Conservation (phyloP, 2,113 vertebrate genomes). For the Callipepla californica region DNA sequence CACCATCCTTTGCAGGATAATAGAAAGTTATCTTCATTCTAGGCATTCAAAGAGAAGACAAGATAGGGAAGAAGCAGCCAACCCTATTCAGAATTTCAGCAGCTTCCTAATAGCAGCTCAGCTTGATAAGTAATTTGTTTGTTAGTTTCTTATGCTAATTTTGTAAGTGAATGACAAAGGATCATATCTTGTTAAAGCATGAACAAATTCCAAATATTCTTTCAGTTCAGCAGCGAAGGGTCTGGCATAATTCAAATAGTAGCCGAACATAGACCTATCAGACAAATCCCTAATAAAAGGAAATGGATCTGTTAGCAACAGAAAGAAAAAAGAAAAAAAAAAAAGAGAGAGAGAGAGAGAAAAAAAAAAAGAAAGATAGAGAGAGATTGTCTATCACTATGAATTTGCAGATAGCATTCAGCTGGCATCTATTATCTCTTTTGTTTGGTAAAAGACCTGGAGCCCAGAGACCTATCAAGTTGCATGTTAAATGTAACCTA, state of each 20-base stretch:
- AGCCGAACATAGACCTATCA: accelerated
- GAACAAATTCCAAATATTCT: not conserved
- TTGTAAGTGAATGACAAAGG: not conserved
- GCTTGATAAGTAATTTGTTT: not conserved
- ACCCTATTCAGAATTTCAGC: not conserved
- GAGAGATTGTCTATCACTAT: not conserved
- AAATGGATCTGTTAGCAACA: not conserved
- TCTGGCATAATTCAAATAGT: not conserved
- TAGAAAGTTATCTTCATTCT: not conserved
- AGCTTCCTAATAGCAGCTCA: not conserved
- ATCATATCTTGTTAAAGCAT: not conserved
- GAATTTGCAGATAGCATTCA: not conserved
- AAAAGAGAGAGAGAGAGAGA: not conserved
- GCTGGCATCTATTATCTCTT: not conserved
- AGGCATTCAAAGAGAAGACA: not conserved
- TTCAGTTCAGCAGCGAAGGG: not conserved
- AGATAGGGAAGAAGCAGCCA: not conserved
- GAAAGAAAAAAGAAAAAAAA: too few relatives aligned
- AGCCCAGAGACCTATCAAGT: not conserved
- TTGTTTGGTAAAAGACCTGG: not conserved
- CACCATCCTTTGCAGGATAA: accelerated
- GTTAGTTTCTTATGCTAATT: not conserved
- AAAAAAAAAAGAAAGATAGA: too few relatives aligned
- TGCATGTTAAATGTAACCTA: accelerated
- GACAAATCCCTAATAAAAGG: not conserved